These are phyloP conservation scores for Carassius carassius DNA, from an alignment of 2,113 vertebrate genomes.

Conservation along the genomic window DNA sequence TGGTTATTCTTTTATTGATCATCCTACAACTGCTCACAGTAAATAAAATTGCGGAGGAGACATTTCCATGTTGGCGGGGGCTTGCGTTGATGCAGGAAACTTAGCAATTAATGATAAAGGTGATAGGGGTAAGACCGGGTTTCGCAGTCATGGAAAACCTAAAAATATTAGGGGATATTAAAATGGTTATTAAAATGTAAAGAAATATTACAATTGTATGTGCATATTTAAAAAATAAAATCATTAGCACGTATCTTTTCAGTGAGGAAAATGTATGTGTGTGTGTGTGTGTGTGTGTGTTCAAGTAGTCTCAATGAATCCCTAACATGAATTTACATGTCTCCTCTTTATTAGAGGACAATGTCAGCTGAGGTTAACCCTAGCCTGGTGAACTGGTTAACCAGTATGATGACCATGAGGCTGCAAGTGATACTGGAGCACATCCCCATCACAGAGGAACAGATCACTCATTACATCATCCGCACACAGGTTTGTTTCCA, in stretches of 20 bases:
- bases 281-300: too few relatives aligned
- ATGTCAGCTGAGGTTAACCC: slow-evolving; percentile 91
- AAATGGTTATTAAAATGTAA: not conserved
- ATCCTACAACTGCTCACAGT: not conserved
- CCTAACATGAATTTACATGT: not conserved
- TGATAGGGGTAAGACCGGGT: not conserved
- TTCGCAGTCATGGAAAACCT: not conserved
- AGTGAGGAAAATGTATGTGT: too few relatives aligned
- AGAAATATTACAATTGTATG: not conserved
- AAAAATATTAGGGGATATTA: not conserved
- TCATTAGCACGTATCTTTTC: too few relatives aligned
- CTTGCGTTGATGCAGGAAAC: not conserved
- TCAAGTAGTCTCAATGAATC: not conserved
- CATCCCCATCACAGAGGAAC: slow-evolving; percentile 84
- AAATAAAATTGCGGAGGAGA: not conserved
- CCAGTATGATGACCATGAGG: slow-evolving; percentile 90
- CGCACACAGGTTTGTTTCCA: slow-evolving; percentile 65
- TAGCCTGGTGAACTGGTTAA: slow-evolving; percentile 90
- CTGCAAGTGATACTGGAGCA: slow-evolving; percentile 89
- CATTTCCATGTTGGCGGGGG: slow-evolving; percentile 2
- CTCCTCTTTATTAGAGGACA: slow-evolving; percentile 75
- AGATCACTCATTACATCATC: slow-evolving; percentile 83
- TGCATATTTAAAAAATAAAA: too few relatives aligned
- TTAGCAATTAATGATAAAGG: not conserved
- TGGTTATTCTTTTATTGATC: not conserved